Conservation (phyloP, 2,888 invertebrate species). For the Glomeris marginata region DNA sequence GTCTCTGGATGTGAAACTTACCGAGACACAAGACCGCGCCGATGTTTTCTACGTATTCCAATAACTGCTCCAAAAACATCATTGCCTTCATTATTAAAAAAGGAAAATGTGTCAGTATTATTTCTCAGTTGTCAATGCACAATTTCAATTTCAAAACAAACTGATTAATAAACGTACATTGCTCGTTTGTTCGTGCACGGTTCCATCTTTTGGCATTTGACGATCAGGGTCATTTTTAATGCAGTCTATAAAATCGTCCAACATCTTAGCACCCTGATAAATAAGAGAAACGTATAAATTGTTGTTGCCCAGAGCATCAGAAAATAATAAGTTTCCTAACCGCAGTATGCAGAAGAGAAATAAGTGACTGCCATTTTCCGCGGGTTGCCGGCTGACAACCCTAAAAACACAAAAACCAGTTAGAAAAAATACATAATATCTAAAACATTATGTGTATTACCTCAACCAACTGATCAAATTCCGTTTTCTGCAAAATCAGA, state of each 20-base stretch:
- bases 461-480: conserved; percentile 61
- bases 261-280: conserved; percentile 63
- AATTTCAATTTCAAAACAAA: background rate
- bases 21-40: conserved; percentile 45
- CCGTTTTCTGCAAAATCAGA: conserved; percentile 55
- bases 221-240: conserved; percentile 47
- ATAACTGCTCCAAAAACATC: conserved; percentile 73
- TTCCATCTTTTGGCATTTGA: conserved; percentile 88
- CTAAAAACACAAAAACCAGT: conserved; percentile 3
- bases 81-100: conserved; percentile 34
- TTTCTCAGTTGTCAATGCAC: background rate
- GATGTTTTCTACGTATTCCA: conserved; percentile 57
- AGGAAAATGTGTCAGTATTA: background rate
- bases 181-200: conserved; percentile 90
- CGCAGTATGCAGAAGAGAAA: conserved; percentile 56
- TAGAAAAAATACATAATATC: too few relatives aligned
- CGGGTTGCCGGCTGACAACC: conserved; percentile 7
- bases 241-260: conserved; percentile 86
- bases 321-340: conserved; percentile 29
- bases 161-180: conserved; percentile 45
- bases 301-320: background rate
- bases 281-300: conserved; percentile 10
- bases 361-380: conserved; percentile 52
- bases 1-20: too few relatives aligned
- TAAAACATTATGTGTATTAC: conserved; percentile 23